phyloP scores from a whole-genome alignment of 2,888 invertebrate genomes.

The Ophion slaviceki region DNA sequence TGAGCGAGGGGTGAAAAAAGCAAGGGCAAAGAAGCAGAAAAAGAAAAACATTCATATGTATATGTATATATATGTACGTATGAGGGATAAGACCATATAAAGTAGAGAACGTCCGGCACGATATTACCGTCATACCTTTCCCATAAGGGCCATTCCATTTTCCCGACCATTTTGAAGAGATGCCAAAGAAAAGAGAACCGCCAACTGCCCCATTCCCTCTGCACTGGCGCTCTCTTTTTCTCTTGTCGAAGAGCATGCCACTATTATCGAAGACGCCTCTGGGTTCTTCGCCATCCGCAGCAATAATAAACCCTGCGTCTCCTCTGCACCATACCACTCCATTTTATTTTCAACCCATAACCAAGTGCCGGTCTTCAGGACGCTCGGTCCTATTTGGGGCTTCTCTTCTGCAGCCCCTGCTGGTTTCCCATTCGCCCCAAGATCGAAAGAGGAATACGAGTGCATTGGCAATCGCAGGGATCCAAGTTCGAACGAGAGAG shows the following conservation, averaged over 20 bases:
- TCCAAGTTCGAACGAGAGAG: neutral
- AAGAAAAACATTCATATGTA: constrained; percentile 6
- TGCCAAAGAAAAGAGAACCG: constrained; percentile 49
- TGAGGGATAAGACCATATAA: constrained; percentile 38
- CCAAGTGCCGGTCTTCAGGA: constrained; percentile 30
- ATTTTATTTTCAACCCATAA: constrained; percentile 29
- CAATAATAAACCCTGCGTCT: constrained; percentile 38
- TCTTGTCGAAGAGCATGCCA: constrained; percentile 1
- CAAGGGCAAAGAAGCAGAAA: constrained; percentile 24
- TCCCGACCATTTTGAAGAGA: constrained; percentile 60
- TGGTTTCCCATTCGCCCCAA: neutral
- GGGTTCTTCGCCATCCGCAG: constrained; percentile 16
- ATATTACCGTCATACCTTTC: constrained; percentile 62
- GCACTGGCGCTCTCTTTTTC: neutral
- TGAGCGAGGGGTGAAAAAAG: constrained; percentile 41
- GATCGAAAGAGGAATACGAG: neutral
- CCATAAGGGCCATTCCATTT: constrained; percentile 64
- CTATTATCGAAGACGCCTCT: constrained; percentile 51
- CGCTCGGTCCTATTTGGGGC: neutral
- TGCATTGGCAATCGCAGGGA: neutral
- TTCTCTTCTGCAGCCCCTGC: neutral
- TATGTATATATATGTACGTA: constrained; percentile 15
- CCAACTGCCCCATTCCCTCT: neutral
- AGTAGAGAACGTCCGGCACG: constrained; percentile 55
- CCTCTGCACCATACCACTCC: neutral